Evolutionary conservation across 1,140 invertebrate genomes (phyloP).

Genomic region (Panagrolaimus sp.): DNA sequence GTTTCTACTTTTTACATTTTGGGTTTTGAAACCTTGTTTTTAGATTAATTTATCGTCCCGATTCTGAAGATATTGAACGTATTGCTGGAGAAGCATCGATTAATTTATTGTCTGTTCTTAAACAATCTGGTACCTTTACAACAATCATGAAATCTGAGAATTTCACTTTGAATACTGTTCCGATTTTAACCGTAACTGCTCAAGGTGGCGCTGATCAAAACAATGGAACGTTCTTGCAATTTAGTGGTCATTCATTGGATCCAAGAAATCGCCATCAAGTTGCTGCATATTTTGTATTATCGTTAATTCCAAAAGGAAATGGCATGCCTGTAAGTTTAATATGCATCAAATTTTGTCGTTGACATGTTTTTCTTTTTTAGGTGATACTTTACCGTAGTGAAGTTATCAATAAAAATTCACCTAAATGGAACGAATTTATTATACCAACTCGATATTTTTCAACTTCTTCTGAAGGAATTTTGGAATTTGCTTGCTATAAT

Average conservation of each 20-base stretch:
- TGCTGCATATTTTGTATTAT: constrained; percentile 9
- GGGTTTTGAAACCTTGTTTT: background rate
- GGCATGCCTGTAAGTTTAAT: background rate
- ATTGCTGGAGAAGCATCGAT: background rate
- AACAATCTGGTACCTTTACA: background rate
- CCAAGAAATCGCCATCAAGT: background rate
- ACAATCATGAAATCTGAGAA: background rate
- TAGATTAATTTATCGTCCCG: background rate
- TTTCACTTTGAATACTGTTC: background rate
- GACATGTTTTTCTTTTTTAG: too few relatives aligned
- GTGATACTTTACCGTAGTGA: background rate
- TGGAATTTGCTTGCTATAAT: background rate
- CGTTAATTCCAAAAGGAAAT: background rate
- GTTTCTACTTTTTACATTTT: background rate
- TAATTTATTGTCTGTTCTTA: background rate
- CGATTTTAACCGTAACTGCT: background rate
- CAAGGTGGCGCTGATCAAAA: background rate
- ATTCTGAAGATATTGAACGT: constrained; percentile 8
- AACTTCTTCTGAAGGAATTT: background rate
- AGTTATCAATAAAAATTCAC: background rate
- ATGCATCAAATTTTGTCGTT: too few relatives aligned
- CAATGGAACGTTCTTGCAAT: background rate
- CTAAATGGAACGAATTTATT: constrained; percentile 1
- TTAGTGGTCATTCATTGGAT: background rate
- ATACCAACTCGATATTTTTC: background rate